Evolutionary conservation across 2,113 vertebrate species (phyloP), one percentile per base, ranked within the genome.

Genomic region (Solenodon paradoxus): DNA sequence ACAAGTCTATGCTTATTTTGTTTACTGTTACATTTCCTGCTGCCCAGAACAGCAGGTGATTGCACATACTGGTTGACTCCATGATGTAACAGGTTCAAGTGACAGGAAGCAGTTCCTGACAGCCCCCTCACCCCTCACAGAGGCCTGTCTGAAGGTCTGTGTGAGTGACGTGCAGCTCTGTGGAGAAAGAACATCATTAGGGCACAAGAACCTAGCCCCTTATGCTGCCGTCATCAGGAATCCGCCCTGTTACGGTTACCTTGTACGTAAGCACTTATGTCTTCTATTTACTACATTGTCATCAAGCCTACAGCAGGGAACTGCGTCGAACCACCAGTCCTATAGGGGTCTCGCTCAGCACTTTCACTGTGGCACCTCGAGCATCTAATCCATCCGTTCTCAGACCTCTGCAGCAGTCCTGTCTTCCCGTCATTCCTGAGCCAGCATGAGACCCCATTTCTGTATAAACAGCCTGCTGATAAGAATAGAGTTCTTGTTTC

Each of bases 291-390:
- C 16, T 49, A n/a, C 20, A 16, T 7, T 28, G 75, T 53, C 47
- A 38, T 15, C 35, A 81, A 45, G 64, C 45, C 35, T 45, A 7
- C 2, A 28, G 45, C 22, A 35, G 61, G 17, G 64, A 55, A 26
- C 40, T n/a, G 30, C 5, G n/a, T 38, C 42, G 59, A 74, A n/a
- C 4, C 74, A 26, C 47, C 47, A 68, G 3, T n/a, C 35, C 55
- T 57, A 17, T 5, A 7, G 32, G 45, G 22, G 47, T 8, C 7
- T 12, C 32, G 32, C 12, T 26, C 10, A 45, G 22, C 28, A 22
- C 9, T 24, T 4, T 75, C 15, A 12, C 9, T 61, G 4, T 1
- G 16, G 35, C 11, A 24, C 0, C 1, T 40, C 30, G 1, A 22
- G 3, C 1, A 8, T 47, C 66, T 53, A 77, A 80, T 15, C 40